These are phyloP conservation scores for Lasioglossum villosulum DNA, from an alignment of 2,888 invertebrate genomes.

Conservation along the genomic window DNA sequence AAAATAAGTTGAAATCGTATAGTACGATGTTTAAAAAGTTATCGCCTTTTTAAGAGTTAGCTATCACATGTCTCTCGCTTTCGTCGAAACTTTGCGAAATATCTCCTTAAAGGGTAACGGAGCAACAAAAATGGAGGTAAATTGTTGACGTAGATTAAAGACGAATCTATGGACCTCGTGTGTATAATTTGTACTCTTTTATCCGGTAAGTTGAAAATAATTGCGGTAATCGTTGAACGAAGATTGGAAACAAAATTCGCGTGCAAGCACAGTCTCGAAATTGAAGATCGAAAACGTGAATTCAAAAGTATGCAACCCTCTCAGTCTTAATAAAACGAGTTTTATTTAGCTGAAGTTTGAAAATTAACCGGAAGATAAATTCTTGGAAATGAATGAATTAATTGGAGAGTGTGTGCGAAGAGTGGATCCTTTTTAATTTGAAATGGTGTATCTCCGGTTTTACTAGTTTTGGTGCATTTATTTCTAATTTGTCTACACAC, in stretches of 20 bases:
- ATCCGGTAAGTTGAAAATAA: slow-evolving; percentile 34
- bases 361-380: not conserved
- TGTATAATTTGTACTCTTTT: slow-evolving; percentile 18
- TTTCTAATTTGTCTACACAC: slow-evolving; percentile 25
- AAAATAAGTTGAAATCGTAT: too few relatives aligned
- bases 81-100: too few relatives aligned
- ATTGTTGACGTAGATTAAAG: not conserved
- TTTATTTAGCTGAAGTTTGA: not conserved
- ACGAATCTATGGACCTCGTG: too few relatives aligned
- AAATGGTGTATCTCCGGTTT: not conserved
- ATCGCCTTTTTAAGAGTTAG: too few relatives aligned
- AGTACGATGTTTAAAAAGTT: too few relatives aligned
- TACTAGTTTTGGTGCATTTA: slow-evolving; percentile 14
- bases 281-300: too few relatives aligned
- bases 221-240: slow-evolving; percentile 19
- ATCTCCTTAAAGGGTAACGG: too few relatives aligned
- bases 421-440: not conserved
- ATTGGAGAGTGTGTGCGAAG: not conserved
- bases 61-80: too few relatives aligned
- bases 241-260: not conserved
- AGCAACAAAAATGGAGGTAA: not conserved
- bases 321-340: too few relatives aligned
- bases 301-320: too few relatives aligned
- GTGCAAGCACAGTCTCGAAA: too few relatives aligned
- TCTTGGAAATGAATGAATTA: not conserved